Percentiles rank a stretch among this genome's conserved stretches.
phyloP scores from a whole-genome alignment of 2,888 invertebrate genomes.

The Oscheius myriophilus region DNA sequence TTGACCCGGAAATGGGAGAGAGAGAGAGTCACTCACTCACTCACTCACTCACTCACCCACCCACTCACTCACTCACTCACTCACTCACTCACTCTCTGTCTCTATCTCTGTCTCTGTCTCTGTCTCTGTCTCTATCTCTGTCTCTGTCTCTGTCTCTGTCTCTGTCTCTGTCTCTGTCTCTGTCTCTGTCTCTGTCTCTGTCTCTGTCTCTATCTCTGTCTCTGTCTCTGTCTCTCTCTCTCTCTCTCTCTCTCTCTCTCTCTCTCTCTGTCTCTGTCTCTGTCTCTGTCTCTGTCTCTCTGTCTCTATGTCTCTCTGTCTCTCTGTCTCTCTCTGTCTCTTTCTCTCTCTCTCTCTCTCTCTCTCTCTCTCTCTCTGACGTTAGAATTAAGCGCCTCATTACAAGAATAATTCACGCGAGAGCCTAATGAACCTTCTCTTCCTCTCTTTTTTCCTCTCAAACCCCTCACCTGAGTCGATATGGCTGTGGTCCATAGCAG shows the following conservation, averaged over 20 bases:
- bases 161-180: neutral
- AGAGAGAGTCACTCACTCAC: neutral
- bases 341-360: slow-evolving; percentile 1
- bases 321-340: neutral
- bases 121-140: no score
- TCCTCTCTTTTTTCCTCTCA: neutral
- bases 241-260: no score
- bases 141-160: neutral
- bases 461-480: slow-evolving; percentile 20
- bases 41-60: no score
- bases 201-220: neutral
- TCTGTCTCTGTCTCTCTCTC: neutral
- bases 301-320: neutral
- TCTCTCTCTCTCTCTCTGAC: neutral
- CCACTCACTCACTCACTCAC: no score
- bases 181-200: neutral
- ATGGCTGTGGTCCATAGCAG: slow-evolving; percentile 22
- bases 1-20: neutral
- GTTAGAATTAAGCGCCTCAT: neutral
- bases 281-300: neutral
- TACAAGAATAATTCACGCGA: neutral
- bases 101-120: neutral
- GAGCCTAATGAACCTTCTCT: neutral
- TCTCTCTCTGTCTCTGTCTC: no score
- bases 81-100: neutral